Evolutionary conservation across 2,888 invertebrate species (phyloP).

Genomic region (Drosophila peninsularis): DNA sequence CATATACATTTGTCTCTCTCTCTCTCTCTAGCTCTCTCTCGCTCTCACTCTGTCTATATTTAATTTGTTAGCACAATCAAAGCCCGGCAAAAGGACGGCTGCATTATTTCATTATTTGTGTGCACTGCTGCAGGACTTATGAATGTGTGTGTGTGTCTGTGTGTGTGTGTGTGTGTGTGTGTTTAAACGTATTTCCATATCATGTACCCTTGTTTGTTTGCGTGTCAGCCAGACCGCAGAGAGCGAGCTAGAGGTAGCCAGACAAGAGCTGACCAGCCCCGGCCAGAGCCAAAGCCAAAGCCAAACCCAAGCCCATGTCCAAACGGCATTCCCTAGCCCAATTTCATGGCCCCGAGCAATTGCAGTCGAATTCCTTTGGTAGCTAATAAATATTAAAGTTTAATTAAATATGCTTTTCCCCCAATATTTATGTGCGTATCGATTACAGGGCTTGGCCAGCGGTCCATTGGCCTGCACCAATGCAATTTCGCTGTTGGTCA

Average conservation of each 20-base stretch:
- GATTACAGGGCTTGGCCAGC: conserved; percentile 48
- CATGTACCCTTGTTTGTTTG: conserved; percentile 61
- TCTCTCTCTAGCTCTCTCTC: too few species aligned
- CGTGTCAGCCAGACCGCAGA: conserved; percentile 49
- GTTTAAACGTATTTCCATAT: conserved; percentile 28
- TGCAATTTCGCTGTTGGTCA: conserved; percentile 79
- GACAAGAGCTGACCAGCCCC: conserved; percentile 17
- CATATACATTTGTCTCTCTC: too few species aligned
- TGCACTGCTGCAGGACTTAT: conserved; percentile 46
- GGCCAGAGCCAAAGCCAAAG: conserved; percentile 1
- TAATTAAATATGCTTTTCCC: conserved; percentile 77
- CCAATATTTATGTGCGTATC: conserved; percentile 75
- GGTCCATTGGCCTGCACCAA: conserved; percentile 39
- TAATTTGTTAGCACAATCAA: conserved; percentile 73
- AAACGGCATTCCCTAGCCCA: conserved; percentile 27
- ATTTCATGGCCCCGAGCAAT: conserved; percentile 52
- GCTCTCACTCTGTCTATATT: conserved; percentile 28
- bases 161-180: not conserved
- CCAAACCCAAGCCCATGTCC: conserved; percentile 11
- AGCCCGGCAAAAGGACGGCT: conserved; percentile 38
- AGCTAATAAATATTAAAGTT: conserved; percentile 81
- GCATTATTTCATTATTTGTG: conserved; percentile 54
- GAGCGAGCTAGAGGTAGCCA: conserved; percentile 3
- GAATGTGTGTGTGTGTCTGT: conserved; percentile 10
- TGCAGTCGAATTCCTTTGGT: conserved; percentile 73